A percentile compares a stretch with the other conserved stretches of the same genome.
phyloP scores from a whole-genome alignment of 2,113 vertebrate species.

The Myotis davidii region DNA sequence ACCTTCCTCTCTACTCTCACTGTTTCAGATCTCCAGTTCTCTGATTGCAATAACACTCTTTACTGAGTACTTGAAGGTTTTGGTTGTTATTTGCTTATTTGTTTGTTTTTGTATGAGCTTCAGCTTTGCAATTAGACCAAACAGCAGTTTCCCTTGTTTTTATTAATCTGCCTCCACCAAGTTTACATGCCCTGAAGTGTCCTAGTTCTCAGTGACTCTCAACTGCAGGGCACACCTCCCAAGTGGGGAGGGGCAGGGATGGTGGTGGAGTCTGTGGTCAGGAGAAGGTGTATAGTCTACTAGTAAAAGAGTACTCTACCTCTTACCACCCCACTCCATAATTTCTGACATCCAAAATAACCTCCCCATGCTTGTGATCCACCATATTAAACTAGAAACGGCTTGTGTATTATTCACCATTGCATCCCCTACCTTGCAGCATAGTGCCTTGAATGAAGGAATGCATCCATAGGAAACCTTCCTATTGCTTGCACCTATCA shows the following conservation, averaged over 20 bases:
- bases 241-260: fast-evolving
- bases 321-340: background rate
- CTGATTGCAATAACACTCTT: background rate
- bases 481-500: constrained; percentile 36
- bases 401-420: background rate
- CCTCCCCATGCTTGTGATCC: background rate
- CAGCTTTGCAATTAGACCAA: background rate
- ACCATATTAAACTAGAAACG: background rate
- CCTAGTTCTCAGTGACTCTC: background rate
- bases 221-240: background rate
- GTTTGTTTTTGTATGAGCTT: background rate
- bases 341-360: background rate
- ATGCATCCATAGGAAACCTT: background rate
- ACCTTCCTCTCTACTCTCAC: background rate
- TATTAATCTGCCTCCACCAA: background rate
- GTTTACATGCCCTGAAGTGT: background rate
- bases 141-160: background rate
- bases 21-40: background rate
- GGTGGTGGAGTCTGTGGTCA: fast-evolving
- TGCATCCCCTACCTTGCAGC: background rate
- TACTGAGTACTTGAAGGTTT: background rate
- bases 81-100: background rate
- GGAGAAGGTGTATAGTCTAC: background rate
- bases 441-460: background rate
- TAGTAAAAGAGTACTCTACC: fast-evolving